Evolutionary conservation across 2,888 invertebrate species (phyloP).

Genomic region (Ferdinandea cuprea): DNA sequence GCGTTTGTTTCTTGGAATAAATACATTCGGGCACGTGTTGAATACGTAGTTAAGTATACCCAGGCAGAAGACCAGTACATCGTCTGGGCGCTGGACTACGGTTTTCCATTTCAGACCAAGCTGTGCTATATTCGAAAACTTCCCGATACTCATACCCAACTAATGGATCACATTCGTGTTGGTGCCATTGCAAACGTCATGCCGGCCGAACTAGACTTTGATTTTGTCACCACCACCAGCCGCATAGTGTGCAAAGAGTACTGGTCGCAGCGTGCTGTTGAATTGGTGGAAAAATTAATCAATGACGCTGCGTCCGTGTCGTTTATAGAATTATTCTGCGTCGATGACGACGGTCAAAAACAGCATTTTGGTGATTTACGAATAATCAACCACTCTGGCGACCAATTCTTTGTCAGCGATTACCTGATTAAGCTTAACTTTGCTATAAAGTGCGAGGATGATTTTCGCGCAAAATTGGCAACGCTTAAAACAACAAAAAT

Average conservation of each 20-base stretch:
- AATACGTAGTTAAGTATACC: slow-evolving; percentile 69
- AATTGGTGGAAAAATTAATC: slow-evolving; percentile 75
- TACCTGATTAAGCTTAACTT: slow-evolving; percentile 71
- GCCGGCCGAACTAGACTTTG: slow-evolving; percentile 77
- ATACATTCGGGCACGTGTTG: slow-evolving; percentile 76
- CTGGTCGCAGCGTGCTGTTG: slow-evolving; percentile 76
- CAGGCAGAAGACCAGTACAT: slow-evolving; percentile 74
- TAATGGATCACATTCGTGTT: slow-evolving; percentile 66
- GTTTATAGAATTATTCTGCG: slow-evolving; percentile 73
- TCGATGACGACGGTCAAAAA: not conserved
- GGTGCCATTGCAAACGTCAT: slow-evolving; percentile 75
- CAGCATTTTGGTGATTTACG: slow-evolving; percentile 76
- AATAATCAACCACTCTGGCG: slow-evolving; percentile 75
- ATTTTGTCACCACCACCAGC: slow-evolving; percentile 75
- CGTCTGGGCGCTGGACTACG: slow-evolving; percentile 77
- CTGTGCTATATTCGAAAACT: slow-evolving; percentile 72
- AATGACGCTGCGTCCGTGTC: slow-evolving; percentile 76
- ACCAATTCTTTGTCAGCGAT: slow-evolving; percentile 72
- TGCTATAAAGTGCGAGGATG: slow-evolving; percentile 14
- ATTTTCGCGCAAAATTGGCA: slow-evolving; percentile 52
- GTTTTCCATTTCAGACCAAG: slow-evolving; percentile 77
- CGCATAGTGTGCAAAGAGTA: slow-evolving; percentile 64
- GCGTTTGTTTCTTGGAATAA: slow-evolving; percentile 77
- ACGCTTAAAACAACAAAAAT: slow-evolving; percentile 68
- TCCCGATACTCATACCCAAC: slow-evolving; percentile 50